Evolutionary conservation across 2,113 vertebrate genomes (phyloP).

Genomic region (Dunckerocampus dactyliophorus): DNA sequence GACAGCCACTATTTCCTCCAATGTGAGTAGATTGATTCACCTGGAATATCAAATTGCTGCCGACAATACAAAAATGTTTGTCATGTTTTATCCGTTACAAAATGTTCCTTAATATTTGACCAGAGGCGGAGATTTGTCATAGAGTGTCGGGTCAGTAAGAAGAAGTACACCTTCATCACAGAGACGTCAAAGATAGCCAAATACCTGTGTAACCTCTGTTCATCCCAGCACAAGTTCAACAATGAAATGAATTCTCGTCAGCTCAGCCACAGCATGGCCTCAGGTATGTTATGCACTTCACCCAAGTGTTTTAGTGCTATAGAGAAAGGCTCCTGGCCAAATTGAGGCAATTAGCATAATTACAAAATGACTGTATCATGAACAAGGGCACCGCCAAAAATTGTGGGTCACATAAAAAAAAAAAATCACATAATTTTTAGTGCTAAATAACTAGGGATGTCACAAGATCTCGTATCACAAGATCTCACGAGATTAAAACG

Average conservation of each 20-base stretch:
- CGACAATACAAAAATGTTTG: neutral
- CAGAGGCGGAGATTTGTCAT: constrained; percentile 83
- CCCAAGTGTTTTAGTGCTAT: too few relatives aligned
- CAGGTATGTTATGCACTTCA: constrained; percentile 63
- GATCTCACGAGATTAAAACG: too few relatives aligned
- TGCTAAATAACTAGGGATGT: too few relatives aligned
- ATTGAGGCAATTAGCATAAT: too few relatives aligned
- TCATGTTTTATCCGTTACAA: neutral
- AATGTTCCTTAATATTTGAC: constrained; percentile 1
- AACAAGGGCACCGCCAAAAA: too few relatives aligned
- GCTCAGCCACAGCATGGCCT: constrained; percentile 58
- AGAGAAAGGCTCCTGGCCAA: too few relatives aligned
- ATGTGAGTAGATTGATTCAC: constrained; percentile 66
- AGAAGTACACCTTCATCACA: constrained; percentile 80
- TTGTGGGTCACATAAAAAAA: too few relatives aligned
- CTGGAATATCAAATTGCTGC: neutral
- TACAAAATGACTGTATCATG: too few relatives aligned
- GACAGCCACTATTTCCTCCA: constrained; percentile 80
- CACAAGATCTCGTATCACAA: too few relatives aligned
- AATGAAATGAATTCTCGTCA: constrained; percentile 79
- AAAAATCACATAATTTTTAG: too few relatives aligned
- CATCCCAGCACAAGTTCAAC: constrained; percentile 84
- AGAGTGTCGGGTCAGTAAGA: constrained; percentile 78
- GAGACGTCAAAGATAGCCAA: constrained; percentile 80
- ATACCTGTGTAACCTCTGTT: constrained; percentile 84